phyloP scores from a whole-genome alignment of 2,888 invertebrate species.

The Diplazon laetatorius region DNA sequence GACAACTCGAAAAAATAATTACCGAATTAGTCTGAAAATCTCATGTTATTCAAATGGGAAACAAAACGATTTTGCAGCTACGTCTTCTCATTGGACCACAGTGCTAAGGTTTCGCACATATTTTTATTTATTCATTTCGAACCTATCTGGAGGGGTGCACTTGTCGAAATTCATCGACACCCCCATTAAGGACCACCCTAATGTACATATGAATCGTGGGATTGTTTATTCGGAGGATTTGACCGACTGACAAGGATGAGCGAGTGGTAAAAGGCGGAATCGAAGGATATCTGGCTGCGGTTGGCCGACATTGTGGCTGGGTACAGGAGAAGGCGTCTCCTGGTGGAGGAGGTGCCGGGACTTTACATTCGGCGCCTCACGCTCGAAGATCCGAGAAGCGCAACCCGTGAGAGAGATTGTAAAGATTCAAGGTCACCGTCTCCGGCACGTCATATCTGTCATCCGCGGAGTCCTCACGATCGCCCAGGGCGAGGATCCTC shows the following conservation, averaged over 20 bases:
- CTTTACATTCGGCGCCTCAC: conserved; percentile 80
- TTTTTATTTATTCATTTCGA: too few species aligned
- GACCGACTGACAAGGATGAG: conserved; percentile 31
- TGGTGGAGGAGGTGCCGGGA: conserved; percentile 80
- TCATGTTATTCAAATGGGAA: too few species aligned
- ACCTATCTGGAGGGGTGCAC: too few species aligned
- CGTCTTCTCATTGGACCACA: too few species aligned
- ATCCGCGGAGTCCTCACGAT: conserved; percentile 75
- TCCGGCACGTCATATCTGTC: conserved; percentile 78
- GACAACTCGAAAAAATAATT: too few species aligned
- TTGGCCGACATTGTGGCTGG: conserved; percentile 76
- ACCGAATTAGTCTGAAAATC: too few species aligned
- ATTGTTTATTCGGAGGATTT: too few species aligned
- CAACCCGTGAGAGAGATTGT: conserved; percentile 70
- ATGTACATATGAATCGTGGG: too few species aligned
- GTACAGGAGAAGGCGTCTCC: conserved; percentile 77
- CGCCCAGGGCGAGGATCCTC: conserved; percentile 74
- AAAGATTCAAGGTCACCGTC: conserved; percentile 76
- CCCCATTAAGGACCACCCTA: too few species aligned
- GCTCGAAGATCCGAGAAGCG: conserved; percentile 79
- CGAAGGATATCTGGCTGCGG: conserved; percentile 31
- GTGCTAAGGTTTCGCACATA: too few species aligned
- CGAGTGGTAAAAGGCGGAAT: conserved; percentile 28
- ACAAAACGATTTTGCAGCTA: too few species aligned
- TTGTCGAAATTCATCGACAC: too few species aligned